Evolutionary conservation across 2,113 vertebrate genomes (phyloP).

Genomic region (Petrocephalus zakoni): DNA sequence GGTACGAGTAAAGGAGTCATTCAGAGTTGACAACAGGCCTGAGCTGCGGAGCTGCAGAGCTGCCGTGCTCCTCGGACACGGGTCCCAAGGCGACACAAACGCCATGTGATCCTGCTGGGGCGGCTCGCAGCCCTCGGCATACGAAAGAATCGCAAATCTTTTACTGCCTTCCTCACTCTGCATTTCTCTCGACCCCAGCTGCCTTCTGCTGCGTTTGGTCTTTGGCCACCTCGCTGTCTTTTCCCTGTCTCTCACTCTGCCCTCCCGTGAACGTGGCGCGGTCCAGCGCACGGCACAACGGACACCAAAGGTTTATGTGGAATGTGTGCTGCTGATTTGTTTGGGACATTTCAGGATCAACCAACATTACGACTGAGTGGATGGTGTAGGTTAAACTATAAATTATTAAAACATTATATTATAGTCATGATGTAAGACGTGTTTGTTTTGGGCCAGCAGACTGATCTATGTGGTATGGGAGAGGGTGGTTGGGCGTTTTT

Average conservation of each 20-base stretch:
- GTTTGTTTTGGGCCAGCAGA: background rate
- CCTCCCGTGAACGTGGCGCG: background rate
- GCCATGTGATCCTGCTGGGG: background rate
- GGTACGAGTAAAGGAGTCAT: slow-evolving; percentile 53
- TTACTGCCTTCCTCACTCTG: background rate
- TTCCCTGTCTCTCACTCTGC: background rate
- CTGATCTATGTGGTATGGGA: background rate
- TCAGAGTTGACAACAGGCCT: slow-evolving; percentile 50
- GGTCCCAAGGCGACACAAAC: slow-evolving; percentile 23
- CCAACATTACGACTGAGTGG: background rate
- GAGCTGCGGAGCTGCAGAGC: slow-evolving; percentile 39
- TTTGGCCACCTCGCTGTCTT: background rate
- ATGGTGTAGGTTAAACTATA: background rate
- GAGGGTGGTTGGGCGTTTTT: background rate
- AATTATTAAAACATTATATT: background rate
- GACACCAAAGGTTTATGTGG: background rate
- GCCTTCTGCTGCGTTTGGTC: background rate
- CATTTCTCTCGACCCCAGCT: background rate
- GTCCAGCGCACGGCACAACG: background rate
- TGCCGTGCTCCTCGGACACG: slow-evolving; percentile 45
- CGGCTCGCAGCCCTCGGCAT: background rate
- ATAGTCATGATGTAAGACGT: background rate
- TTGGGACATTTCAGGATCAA: background rate
- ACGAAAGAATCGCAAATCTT: background rate
- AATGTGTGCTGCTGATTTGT: background rate